Base-by-base conservation (phyloP, 2,797 vertebrate genomes). In the Pterois miles region DNA sequence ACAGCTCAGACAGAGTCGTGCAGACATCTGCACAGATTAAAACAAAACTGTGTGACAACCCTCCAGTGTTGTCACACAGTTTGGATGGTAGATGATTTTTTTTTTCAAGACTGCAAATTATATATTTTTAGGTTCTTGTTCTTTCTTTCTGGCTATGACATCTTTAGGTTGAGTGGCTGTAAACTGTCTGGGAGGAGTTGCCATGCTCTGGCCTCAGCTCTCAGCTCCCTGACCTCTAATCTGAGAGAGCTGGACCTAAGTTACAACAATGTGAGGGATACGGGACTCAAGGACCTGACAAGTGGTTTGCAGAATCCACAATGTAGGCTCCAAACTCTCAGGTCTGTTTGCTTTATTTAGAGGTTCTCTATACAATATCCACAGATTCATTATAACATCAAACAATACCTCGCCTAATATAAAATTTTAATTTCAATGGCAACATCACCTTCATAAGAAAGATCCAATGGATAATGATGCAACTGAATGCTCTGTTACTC, bases 221-320 rank as follows among this genome's bases (percentile, higher is more conserved):
- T 78, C 5, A 13, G 33, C 16, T 66, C 59, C 7, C 1, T 0
- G 2, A 27, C 64, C 14, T 43, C 43, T 34, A 60, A 54, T 34
- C 20, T 80, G n/a, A 50, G 31, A 65, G 65, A 74, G 31, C 10
- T 80, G 31, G 71, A 74, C 31, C 65, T 80, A 50, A 74, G 65
- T 52, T 2, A 65, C 65, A 74, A 58, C 20, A 2, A 8, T 3
- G 0, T 31, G 18, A 1, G 0, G 10, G 0, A 3, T 6, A 0
- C 0, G 3, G 9, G 31, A 43, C 0, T 58, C 23, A 0, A 0
- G 4, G 1, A 6, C 13, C 62, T 81, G 10, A 6, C 7, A 6
- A 0, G 0, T 3, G 60, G 46, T 5, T 43, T 76, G 56, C 31
- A 10, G 36, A 29, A 38, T 54, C 54, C 79, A 60, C 66, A 71